Evolutionary conservation across 2,888 invertebrate species (phyloP).

Genomic region (Magallana nippona): DNA sequence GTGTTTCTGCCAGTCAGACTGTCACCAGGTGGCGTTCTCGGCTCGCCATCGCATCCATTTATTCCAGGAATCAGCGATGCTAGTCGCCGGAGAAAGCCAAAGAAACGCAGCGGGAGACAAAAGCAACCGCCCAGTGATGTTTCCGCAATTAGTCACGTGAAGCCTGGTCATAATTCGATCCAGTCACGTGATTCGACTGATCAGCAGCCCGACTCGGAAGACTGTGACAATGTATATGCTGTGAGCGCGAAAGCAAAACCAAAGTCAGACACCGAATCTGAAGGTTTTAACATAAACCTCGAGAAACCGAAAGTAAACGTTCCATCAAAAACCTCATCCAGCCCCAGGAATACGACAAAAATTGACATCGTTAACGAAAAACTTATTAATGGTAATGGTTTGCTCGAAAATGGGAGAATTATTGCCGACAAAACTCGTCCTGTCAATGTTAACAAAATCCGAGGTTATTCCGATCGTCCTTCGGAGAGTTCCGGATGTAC

Average conservation of each 20-base stretch:
- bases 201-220: not conserved
- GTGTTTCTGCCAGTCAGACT: slow-evolving; percentile 43
- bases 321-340: not conserved
- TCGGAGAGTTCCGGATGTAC: slow-evolving; percentile 34
- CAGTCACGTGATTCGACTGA: not conserved
- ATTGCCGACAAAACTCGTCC: not conserved
- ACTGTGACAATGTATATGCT: slow-evolving; percentile 6
- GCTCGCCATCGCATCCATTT: slow-evolving; percentile 4
- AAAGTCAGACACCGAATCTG: not conserved
- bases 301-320: not conserved
- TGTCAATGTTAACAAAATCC: not conserved
- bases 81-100: slow-evolving; percentile 35
- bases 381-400: not conserved
- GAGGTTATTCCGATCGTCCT: slow-evolving; percentile 23
- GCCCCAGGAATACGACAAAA: not conserved
- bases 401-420: not conserved
- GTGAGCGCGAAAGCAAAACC: slow-evolving; percentile 19
- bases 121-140: not conserved
- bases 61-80: slow-evolving; percentile 27
- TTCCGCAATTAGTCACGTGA: not conserved
- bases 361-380: not conserved
- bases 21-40: not conserved
- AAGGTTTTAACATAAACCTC: no score
- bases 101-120: slow-evolving; percentile 34
- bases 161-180: not conserved